Base-by-base conservation (phyloP, 2,888 invertebrate species). In the Pecten maximus region DNA sequence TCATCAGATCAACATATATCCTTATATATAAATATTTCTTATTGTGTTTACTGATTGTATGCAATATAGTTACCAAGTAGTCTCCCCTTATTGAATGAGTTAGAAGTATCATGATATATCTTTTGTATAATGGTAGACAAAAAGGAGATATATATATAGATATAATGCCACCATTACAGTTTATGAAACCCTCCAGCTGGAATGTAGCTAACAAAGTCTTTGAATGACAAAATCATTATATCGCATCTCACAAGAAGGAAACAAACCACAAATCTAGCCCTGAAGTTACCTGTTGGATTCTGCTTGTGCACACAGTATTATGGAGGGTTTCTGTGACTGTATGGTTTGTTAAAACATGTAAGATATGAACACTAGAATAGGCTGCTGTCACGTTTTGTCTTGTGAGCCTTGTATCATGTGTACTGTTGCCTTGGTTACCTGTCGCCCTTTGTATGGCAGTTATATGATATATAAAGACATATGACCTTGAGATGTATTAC, bases 71-170 rank as follows among this genome's bases (percentile, higher is more conserved):
- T 74, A 74, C 74, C 28, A 35, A 74, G 74, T 74, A 74, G 74
- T 35, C 35, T 74, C 74, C 74, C 74, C 23, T 60, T 60, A 60
- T 35, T 74, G 74, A 74, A 74, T 74, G 74, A 74, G 28, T 35
- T 74, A 74, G 74, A 19, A 74, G 74, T 74, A 74, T 74, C 74
- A 74, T 74, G 74, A 74, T 35, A 74, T 74, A 74, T 74, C 74
- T 10, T 35, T 74, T 74, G 35, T 74, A 35, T 28, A 74, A 74
- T 74, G 10, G 28, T 74, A 74, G 35, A 35, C 4, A 35, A 74
- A 23, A 28, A 74, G 28, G n/a, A 28, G 28, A 54, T 54, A 54
- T 54, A 54, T 54, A 12, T 54, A 19, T 44, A 44, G 4, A 44
- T 35, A 15, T 74, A 15, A 74, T 23, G 10, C 15, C 74, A 74